Conservation (phyloP, 30 jellyfish, hydroid and myxozoan genomes). For the Cassiopea andromeda region DNA sequence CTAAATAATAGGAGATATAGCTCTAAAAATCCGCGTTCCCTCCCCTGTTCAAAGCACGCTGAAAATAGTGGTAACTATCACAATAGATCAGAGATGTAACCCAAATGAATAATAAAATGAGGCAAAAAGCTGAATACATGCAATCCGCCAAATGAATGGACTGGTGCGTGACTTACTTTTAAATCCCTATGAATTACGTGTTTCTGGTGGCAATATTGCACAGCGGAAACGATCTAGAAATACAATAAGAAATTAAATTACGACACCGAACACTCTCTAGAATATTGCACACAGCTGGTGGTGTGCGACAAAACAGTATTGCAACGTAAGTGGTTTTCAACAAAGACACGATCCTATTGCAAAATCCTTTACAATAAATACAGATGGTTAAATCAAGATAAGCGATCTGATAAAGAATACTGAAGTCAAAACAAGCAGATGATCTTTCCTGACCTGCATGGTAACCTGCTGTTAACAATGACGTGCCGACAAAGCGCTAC, state of each 20-base stretch:
- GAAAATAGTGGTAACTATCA: too few species aligned
- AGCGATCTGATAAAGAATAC: background rate
- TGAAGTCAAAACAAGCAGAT: background rate
- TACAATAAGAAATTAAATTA: background rate
- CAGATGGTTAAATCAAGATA: background rate
- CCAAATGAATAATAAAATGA: background rate
- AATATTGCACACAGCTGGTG: background rate
- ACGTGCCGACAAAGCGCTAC: background rate
- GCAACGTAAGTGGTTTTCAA: background rate
- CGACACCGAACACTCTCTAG: background rate
- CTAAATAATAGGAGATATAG: too few species aligned
- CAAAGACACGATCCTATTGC: background rate
- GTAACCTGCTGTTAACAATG: background rate
- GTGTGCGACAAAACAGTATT: background rate
- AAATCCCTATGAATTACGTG: slow-evolving; percentile 96
- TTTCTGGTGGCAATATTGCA: slow-evolving; percentile 96
- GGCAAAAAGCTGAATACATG: background rate
- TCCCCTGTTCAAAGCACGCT: background rate
- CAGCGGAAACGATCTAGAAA: slow-evolving; percentile 95
- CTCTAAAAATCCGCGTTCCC: too few species aligned
- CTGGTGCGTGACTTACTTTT: slow-evolving; percentile 66
- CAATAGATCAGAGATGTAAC: background rate
- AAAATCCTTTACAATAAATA: background rate
- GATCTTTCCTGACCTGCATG: background rate
- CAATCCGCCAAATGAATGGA: background rate